Conservation (phyloP, 1,140 invertebrate genomes). For the Archivesica marissinica region DNA sequence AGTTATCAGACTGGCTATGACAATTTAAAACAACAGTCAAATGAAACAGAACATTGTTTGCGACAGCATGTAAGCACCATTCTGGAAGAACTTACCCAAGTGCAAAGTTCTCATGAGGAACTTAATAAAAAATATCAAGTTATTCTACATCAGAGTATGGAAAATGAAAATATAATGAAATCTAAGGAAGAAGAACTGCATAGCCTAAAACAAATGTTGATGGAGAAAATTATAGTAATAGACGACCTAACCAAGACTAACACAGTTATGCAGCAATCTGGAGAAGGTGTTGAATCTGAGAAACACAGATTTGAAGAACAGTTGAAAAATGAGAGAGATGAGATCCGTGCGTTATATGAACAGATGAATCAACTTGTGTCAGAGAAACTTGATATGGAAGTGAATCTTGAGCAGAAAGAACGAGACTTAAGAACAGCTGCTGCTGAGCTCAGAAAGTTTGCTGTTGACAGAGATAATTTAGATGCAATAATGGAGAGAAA, state of each 20-base stretch:
- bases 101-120: constrained; percentile 30
- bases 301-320: constrained; percentile 53
- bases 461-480: constrained; percentile 44
- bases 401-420: constrained; percentile 53
- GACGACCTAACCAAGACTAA: constrained; percentile 58
- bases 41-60: constrained; percentile 28
- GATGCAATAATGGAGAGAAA: constrained; percentile 44
- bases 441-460: constrained; percentile 54
- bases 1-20: constrained; percentile 24
- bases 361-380: constrained; percentile 60
- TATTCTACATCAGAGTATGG: constrained; percentile 37
- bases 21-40: background rate
- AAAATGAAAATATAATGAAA: constrained; percentile 42
- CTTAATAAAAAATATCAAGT: constrained; percentile 52
- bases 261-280: constrained; percentile 33
- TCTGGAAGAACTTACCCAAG: background rate
- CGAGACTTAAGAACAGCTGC: constrained; percentile 56
- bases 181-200: constrained; percentile 45
- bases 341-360: constrained; percentile 57
- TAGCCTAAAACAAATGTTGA: constrained; percentile 33
- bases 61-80: background rate
- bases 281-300: constrained; percentile 37
- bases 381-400: constrained; percentile 54
- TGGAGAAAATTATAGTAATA: constrained; percentile 44
- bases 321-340: constrained; percentile 51